These are phyloP conservation scores for Chloroceryle aenea DNA, from an alignment of 2,113 vertebrate species.

Conservation along the genomic window DNA sequence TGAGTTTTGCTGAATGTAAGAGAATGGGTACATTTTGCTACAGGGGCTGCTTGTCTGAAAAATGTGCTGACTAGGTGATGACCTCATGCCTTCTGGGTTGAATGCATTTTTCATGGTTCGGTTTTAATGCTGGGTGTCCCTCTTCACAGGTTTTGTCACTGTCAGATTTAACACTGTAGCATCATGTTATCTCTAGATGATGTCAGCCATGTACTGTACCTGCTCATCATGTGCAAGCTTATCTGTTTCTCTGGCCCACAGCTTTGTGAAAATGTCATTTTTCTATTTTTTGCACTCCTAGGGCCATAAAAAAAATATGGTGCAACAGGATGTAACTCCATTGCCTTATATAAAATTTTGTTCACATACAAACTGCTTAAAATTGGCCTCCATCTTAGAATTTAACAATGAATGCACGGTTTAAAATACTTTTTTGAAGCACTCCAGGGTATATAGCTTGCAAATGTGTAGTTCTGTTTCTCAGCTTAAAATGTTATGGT, in stretches of 20 bases:
- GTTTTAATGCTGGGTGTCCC: neutral
- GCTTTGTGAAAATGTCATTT: neutral
- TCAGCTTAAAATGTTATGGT: neutral
- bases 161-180: neutral
- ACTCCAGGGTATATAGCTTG: constrained; percentile 18
- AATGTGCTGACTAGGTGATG: neutral
- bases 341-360: neutral
- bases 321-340: neutral
- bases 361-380: neutral
- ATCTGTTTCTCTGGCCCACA: neutral
- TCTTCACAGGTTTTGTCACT: neutral
- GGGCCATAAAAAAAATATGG: neutral
- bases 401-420: neutral
- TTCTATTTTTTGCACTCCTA: constrained; percentile 10
- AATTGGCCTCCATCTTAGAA: neutral
- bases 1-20: neutral
- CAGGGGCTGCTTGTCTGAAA: neutral
- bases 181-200: neutral
- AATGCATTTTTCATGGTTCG: neutral
- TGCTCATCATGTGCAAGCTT: neutral
- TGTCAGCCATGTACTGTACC: neutral
- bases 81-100: neutral
- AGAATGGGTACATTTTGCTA: neutral
- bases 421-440: neutral
- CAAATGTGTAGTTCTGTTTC: neutral